Base-by-base conservation (phyloP, 2,888 invertebrate genomes). In the Dicyrtoma fusca region DNA sequence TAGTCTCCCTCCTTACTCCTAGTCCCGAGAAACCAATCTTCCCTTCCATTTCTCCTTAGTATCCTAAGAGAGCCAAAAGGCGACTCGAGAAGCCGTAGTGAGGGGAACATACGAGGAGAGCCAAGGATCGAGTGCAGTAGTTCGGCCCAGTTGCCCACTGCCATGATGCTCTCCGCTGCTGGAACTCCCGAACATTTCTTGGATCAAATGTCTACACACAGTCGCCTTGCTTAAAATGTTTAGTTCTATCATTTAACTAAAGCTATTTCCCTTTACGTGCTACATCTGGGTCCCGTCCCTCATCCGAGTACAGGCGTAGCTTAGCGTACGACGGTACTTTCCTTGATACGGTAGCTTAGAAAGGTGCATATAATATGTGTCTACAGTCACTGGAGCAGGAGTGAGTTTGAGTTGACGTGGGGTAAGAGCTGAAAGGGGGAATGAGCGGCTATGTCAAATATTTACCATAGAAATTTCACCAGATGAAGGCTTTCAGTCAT, bases 401-500 rank as follows among this genome's bases (percentile, higher is more conserved):
- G 21, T 49, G 49, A 49, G 34, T 34, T 34, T 34, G 34, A 34
- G 34, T 34, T 34, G 34, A 34, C 34, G 8, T 34, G 34, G 34
- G 34, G 8, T 34, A 34, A 34, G 34, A 8, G 34, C 34, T 34
- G 34, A 34, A 34, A 34, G 3, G 8, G 34, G 34, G 34, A 34
- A 34, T 34, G 64, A 49, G 51, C 51, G 34, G 64, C 21, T 47
- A 11, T 34, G 17, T 64, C 64, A 64, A 64, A 64, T 64, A 64
- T 64, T 64, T 64, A 23, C 64, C 26, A 21, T 47, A 64, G 51
- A 64, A 64, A 64, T 64, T 49, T 64, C 64, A 64, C 14, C 49
- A 64, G 44, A 44, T 64, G 26, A 64, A 49, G 49, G 34, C 64
- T 64, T 49, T 49, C 64, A 64, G 34, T 64, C 63, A 47, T 63